Percentiles rank a stretch among this genome's conserved stretches.
Conservation (phyloP, 2,113 vertebrate genomes). For the Crotalus helleri region DNA sequence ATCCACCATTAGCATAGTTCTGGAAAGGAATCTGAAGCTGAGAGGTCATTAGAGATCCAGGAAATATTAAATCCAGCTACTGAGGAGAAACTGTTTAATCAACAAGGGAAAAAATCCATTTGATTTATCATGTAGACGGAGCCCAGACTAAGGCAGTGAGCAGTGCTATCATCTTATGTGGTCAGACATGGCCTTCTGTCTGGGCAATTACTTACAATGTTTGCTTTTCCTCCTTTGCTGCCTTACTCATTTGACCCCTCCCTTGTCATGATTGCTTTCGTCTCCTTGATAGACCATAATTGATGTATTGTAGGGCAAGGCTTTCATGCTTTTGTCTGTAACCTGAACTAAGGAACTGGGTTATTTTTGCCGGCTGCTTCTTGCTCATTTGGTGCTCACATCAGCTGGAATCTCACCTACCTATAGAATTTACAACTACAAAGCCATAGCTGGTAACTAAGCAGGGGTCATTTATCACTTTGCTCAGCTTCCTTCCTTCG, state of each 20-base stretch:
- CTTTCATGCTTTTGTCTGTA: conserved; percentile 61
- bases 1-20: conserved; percentile 35
- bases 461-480: not conserved
- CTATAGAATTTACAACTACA: conserved; percentile 13
- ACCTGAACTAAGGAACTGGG: conserved; percentile 58
- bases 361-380: conserved; percentile 56
- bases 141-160: conserved; percentile 50
- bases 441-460: not conserved
- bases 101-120: conserved; percentile 52
- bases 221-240: conserved; percentile 59
- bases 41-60: conserved; percentile 55
- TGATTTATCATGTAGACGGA: conserved; percentile 66
- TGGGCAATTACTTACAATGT: conserved; percentile 62
- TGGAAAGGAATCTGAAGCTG: conserved; percentile 48
- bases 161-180: conserved; percentile 64
- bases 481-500: not conserved
- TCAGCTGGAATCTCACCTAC: conserved; percentile 32
- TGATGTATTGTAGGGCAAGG: conserved; percentile 53
- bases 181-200: conserved; percentile 62
- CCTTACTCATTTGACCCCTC: conserved; percentile 64
- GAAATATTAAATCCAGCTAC: conserved; percentile 65
- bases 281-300: conserved; percentile 64
- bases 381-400: conserved; percentile 40
- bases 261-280: conserved; percentile 60
- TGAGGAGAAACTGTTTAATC: conserved; percentile 63